Base-by-base conservation (phyloP, 2,797 vertebrate genomes). In the Silurus aristotelis region DNA sequence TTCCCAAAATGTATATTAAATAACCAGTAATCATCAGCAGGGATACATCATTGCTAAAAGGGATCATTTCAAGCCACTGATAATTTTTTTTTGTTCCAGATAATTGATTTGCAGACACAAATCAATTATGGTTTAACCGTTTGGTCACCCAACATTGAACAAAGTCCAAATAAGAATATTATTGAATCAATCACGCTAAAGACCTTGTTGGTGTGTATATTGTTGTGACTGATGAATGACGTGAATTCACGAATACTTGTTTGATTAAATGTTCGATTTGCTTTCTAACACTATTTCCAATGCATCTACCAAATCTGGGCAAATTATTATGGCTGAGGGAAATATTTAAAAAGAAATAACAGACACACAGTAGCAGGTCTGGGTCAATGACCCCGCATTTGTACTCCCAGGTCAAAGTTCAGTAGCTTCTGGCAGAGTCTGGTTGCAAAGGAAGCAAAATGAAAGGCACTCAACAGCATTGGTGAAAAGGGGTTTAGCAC, bases 381-480 rank as follows among this genome's bases (percentile, higher is more conserved):
- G 31, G 15, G 67, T 80, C 25, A 73, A 80, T 22, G 58, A 73
- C 70, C 61, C 48, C 8, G 48, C 60, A 73, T 46, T 38, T 81
- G 84, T 66, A 48, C 20, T 79, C 38, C 19, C 22, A 63, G 56
- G 83, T 61, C 76, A 52, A 52, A 80, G 76, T 71, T 84, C 83
- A 84, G 38, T 25, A 22, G 64, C 56, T 79, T 2, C 12, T 48
- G 64, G 76, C 43, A 71, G 38, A 38, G 3, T 72, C 80, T 81
- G 60, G 73, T 66, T 80, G 58, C 76, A 72, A 61, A 85, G 77
- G 27, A n/a, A 80, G 71, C 56, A 80, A 73, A 72, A 80, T 80
- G 60, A 64, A 71, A 72, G 19, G 58, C 3, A 20, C 10, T 63
- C 67, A 13, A 9, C n/a, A 20, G 27, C 27, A 22, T 48, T 12